phyloP scores from a whole-genome alignment of 2,888 invertebrate species.

The Pheosia gnoma region DNA sequence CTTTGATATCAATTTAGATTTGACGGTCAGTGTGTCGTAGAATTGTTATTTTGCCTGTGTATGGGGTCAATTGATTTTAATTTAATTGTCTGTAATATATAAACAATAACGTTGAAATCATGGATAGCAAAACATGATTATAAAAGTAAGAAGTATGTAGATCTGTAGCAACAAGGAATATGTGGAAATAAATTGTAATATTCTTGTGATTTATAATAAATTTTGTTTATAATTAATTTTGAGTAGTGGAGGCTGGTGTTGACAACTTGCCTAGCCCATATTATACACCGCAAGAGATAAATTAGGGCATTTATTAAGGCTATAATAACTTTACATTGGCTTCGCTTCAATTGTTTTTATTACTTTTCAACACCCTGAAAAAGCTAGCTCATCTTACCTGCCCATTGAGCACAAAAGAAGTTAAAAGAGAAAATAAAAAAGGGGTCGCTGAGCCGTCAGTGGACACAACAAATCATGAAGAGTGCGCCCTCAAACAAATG shows the following conservation, averaged over 20 bases:
- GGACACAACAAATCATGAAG: conserved; percentile 65
- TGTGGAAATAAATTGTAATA: no score
- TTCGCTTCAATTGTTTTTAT: not conserved
- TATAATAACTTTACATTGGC: no score
- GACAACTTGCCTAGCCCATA: no score
- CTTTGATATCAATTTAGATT: conserved; percentile 34
- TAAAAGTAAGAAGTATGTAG: no score
- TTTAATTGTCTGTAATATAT: not conserved
- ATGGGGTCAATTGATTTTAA: not conserved
- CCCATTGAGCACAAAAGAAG: conserved; percentile 23
- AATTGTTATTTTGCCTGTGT: not conserved
- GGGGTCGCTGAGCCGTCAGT: conserved; percentile 45
- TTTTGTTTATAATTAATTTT: no score
- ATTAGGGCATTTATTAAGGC: no score
- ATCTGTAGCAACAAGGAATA: no score
- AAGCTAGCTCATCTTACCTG: conserved; percentile 1
- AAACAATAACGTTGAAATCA: not conserved
- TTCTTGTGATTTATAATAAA: no score
- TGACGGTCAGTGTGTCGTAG: conserved; percentile 9
- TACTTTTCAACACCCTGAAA: not conserved
- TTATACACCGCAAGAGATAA: no score
- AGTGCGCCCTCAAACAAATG: conserved; percentile 63
- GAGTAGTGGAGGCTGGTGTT: no score
- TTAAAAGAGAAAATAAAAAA: conserved; percentile 42
- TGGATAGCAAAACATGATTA: no score